Evolutionary conservation across 2,888 invertebrate genomes (phyloP).

Genomic region (Gandaritis pyraliata): DNA sequence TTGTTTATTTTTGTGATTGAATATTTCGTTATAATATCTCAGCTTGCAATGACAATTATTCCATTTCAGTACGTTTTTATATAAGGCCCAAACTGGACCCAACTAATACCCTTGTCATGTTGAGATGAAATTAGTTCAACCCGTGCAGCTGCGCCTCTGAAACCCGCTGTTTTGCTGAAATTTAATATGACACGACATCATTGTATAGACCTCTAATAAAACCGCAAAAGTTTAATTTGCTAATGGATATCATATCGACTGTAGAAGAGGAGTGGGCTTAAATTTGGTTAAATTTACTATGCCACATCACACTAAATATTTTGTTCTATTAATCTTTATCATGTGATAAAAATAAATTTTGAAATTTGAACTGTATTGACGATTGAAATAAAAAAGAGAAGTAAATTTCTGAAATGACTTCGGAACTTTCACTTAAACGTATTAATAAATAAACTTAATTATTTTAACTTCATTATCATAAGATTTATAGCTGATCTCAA

Average conservation of each 20-base stretch:
- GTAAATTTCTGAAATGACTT: too few species aligned
- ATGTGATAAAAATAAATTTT: too few species aligned
- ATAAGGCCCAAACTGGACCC: conserved; percentile 74
- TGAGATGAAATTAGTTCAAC: conserved; percentile 80
- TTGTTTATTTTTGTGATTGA: conserved; percentile 8
- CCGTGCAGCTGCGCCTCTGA: conserved; percentile 74
- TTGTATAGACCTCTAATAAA: conserved; percentile 43
- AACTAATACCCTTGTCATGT: conserved; percentile 83
- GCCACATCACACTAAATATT: too few species aligned
- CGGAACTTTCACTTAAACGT: too few species aligned
- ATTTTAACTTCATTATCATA: background rate
- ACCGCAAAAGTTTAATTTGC: conserved; percentile 26
- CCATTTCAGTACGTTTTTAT: conserved; percentile 61
- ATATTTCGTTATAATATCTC: conserved; percentile 16
- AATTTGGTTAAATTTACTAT: background rate
- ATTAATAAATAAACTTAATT: too few species aligned
- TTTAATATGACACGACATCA: conserved; percentile 70
- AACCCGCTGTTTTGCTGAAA: conserved; percentile 72
- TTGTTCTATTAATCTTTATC: too few species aligned
- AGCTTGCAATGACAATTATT: conserved; percentile 55
- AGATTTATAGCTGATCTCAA: background rate
- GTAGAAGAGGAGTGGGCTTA: background rate
- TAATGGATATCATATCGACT: conserved; percentile 7
- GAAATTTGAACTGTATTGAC: too few species aligned
- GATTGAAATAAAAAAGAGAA: too few species aligned